A percentile compares a stretch with the other conserved stretches of the same genome.
These are phyloP conservation scores for Apeira syringaria DNA, from an alignment of 2,888 invertebrate species.

Conservation along the genomic window DNA sequence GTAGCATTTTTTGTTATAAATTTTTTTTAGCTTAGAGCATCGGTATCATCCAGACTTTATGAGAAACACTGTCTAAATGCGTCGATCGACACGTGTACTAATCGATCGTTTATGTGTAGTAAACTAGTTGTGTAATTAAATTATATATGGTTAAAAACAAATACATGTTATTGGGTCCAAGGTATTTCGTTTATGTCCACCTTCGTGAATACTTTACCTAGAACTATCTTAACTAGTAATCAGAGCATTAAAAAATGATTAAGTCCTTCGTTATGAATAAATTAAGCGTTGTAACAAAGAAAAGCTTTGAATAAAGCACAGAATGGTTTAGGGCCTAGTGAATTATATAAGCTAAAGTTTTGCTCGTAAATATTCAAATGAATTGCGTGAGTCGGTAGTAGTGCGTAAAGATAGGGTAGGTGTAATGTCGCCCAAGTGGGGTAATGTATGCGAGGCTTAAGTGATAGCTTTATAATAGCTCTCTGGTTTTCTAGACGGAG, in stretches of 20 bases:
- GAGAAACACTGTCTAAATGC: too few relatives aligned
- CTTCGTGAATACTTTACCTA: neutral
- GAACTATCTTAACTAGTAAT: constrained; percentile 9
- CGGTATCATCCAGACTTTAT: too few relatives aligned
- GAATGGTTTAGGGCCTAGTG: constrained; percentile 37
- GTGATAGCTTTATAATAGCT: constrained; percentile 35
- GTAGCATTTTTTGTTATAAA: too few relatives aligned
- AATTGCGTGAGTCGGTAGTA: constrained; percentile 45
- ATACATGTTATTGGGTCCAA: neutral
- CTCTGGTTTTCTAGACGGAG: constrained; percentile 8
- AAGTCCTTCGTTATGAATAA: constrained; percentile 16
- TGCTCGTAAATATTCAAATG: constrained; percentile 52
- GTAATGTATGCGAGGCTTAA: constrained; percentile 40
- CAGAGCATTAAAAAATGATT: constrained; percentile 16
- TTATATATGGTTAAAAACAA: too few relatives aligned
- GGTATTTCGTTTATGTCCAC: neutral
- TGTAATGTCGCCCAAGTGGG: constrained; percentile 35
- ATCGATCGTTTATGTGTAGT: too few relatives aligned
- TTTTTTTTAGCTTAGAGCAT: too few relatives aligned
- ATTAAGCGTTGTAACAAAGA: constrained; percentile 19
- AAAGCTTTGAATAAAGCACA: constrained; percentile 28
- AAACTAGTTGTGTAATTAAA: too few relatives aligned
- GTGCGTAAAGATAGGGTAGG: constrained; percentile 41
- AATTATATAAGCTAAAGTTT: constrained; percentile 48
- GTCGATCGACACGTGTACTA: too few relatives aligned